Evolutionary conservation across 2,113 vertebrate genomes (phyloP), one percentile per base, ranked within the genome.

Genomic region (Corydoras maculifer): DNA sequence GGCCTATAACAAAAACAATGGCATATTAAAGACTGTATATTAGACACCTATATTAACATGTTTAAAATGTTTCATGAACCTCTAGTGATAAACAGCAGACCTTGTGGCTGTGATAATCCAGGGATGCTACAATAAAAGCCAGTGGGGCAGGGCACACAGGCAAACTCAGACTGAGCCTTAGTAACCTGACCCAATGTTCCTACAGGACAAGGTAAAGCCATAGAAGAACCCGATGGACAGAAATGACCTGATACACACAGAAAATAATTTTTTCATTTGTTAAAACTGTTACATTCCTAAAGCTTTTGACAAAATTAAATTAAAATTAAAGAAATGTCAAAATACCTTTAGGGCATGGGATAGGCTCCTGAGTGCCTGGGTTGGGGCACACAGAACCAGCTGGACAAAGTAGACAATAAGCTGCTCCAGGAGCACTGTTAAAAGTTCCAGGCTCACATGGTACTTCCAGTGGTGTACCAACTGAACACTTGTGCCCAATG

Each of bases 381-480:
- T 13, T 79, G 25, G 74, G 82, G 51, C 96, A 98, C 75, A 75
- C 58, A 9, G 69, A 90, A 2, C 93, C 94, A 3, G 86, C 73
- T 0, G 91, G 93, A 75, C 94, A 98, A 5, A 81, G 77, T 43
- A 90, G 76, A 81, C 93, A 98, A 65, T 11, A 3, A 0, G 86
- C 79, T 3, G 90, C 88, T 3, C 93, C 95, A 0, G 83, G 81
- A 31, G 78, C 62, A 1, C 88, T 88, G 65, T 88, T 93, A 82
- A 93, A 97, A 9, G 86, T 92, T 57, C 94, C 93, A 25, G 93
- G 91, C 74, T 90, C 82, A 58, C 94, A 98, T 18, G 94, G 91
- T 31, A 93, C 48, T 51, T 94, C 91, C 0, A 75, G 61, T 58
- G 69, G 81, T 3, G 89, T 84, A 70, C 94, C 94, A 3, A 80